These are phyloP conservation scores for Toxonevra muliebris DNA, from an alignment of 2,888 invertebrate species.

Conservation along the genomic window DNA sequence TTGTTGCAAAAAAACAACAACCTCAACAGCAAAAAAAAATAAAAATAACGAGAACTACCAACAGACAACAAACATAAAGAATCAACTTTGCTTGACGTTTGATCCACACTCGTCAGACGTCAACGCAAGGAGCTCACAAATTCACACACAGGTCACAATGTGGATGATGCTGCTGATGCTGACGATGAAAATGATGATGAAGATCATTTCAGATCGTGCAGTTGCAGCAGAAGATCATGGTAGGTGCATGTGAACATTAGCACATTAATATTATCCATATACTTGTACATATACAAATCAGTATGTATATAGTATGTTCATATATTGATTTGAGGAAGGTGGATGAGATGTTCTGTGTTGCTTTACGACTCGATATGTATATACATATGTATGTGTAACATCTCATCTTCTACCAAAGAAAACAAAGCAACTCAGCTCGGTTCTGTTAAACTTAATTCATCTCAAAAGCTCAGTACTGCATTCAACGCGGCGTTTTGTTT, in stretches of 20 bases:
- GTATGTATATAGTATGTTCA: neutral
- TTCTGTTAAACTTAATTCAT: slow-evolving; percentile 7
- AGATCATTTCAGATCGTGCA: slow-evolving; percentile 7
- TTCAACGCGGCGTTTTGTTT: slow-evolving; percentile 62
- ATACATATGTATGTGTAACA: no score
- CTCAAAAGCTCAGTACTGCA: slow-evolving; percentile 13
- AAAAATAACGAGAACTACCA: slow-evolving; percentile 18
- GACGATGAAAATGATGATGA: slow-evolving; percentile 10
- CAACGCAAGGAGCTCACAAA: slow-evolving; percentile 30
- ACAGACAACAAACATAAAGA: slow-evolving; percentile 4
- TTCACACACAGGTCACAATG: slow-evolving; percentile 16
- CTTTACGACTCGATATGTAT: no score
- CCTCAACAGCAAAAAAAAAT: slow-evolving; percentile 4
- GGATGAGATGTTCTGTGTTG: no score
- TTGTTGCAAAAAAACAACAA: neutral
- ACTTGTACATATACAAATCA: neutral
- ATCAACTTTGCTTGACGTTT: slow-evolving; percentile 22
- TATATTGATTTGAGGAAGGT: no score
- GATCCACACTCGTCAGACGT: slow-evolving; percentile 26
- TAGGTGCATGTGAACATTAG: no score
- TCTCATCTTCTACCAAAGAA: no score
- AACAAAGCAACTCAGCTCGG: no score
- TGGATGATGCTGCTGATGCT: neutral
- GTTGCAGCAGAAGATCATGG: no score
- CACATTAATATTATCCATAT: no score